These are phyloP conservation scores for Trichosurus vulpecula DNA, from an alignment of 2,797 vertebrate genomes.

Conservation along the genomic window DNA sequence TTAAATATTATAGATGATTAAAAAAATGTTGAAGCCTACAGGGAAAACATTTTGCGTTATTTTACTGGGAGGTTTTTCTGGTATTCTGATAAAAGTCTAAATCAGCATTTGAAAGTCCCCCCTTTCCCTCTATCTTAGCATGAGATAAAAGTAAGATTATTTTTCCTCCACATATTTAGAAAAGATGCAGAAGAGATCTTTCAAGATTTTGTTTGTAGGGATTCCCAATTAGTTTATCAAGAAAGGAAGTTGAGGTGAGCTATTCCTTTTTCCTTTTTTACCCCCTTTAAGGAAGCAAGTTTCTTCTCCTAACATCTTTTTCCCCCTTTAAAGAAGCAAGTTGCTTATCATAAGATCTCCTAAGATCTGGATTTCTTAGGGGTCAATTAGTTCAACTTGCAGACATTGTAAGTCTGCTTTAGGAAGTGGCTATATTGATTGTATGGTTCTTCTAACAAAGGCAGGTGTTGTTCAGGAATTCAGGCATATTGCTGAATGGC, in stretches of 20 bases:
- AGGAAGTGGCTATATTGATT: conserved; percentile 38
- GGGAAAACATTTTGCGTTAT: neutral
- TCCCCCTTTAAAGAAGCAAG: neutral
- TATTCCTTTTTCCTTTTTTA: conserved; percentile 20
- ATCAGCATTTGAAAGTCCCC: neutral
- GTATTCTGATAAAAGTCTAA: neutral
- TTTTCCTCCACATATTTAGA: neutral
- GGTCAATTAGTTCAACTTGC: neutral
- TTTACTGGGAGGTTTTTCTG: neutral
- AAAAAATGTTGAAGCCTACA: no score
- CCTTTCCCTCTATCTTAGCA: neutral
- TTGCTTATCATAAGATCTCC: conserved; percentile 12
- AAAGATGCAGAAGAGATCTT: no score
- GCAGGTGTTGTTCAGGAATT: neutral
- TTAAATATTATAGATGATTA: neutral
- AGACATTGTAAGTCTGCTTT: neutral
- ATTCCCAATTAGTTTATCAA: neutral
- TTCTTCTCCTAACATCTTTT: conserved; percentile 14
- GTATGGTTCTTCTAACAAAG: neutral
- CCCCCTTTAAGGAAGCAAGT: neutral
- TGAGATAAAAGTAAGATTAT: neutral
- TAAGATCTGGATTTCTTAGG: conserved; percentile 18
- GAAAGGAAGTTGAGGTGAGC: neutral
- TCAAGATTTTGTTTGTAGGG: no score
- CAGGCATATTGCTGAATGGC: conserved; percentile 51